Evolutionary conservation across 1,140 invertebrate species (phyloP).

Genomic region (Monomorium pharaonis): DNA sequence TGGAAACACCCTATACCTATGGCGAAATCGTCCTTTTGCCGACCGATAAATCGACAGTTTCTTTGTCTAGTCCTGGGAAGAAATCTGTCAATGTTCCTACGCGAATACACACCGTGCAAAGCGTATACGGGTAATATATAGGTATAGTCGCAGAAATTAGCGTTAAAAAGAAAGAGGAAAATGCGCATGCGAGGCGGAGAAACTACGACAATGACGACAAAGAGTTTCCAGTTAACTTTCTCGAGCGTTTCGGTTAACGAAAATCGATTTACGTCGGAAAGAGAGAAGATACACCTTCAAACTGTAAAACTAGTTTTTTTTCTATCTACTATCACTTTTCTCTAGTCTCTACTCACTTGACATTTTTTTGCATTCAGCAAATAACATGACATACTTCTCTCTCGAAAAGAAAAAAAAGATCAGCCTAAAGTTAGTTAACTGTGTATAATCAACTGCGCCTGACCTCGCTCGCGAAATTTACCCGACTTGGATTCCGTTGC

Average conservation of each 20-base stretch:
- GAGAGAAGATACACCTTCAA: conserved; percentile 18
- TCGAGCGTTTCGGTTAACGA: conserved; percentile 20
- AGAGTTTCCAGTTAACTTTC: conserved; percentile 12
- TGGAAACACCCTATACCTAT: background rate
- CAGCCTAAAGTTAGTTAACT: background rate
- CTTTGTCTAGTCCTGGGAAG: conserved; percentile 36
- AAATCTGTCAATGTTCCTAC: conserved; percentile 68
- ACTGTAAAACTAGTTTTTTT: conserved; percentile 45
- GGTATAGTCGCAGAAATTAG: conserved; percentile 34
- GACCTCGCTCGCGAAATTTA: conserved; percentile 8
- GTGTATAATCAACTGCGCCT: conserved; percentile 21
- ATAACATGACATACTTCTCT: conserved; percentile 71
- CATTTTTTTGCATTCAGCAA: conserved; percentile 71
- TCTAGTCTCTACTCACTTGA: conserved; percentile 61
- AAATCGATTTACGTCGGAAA: conserved; percentile 29
- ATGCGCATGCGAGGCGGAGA: conserved; percentile 19
- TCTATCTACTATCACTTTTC: conserved; percentile 35
- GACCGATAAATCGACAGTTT: conserved; percentile 16
- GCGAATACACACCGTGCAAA: conserved; percentile 20
- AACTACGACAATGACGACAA: conserved; percentile 12
- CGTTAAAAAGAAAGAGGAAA: conserved; percentile 5
- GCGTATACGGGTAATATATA: conserved; percentile 35
- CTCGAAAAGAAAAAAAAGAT: background rate
- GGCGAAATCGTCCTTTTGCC: conserved; percentile 5
- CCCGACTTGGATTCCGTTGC: background rate